Conservation (phyloP, 1,140 invertebrate genomes). For the Drosophila insularis region DNA sequence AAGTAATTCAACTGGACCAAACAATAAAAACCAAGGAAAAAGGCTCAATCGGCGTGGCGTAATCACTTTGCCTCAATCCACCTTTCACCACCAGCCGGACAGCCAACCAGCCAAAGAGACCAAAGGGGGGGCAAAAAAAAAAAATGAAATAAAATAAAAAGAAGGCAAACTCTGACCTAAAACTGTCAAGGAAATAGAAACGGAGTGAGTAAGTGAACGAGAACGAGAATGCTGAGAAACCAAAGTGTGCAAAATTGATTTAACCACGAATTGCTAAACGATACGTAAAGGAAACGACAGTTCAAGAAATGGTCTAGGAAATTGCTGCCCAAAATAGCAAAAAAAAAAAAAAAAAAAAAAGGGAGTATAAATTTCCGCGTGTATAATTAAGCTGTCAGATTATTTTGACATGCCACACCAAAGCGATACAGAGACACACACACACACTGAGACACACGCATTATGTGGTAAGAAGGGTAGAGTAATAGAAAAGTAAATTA, state of each 20-base stretch:
- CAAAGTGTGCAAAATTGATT: constrained; percentile 75
- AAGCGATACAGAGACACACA: constrained; percentile 30
- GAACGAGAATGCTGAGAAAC: constrained; percentile 2
- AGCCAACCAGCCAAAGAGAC: constrained; percentile 25
- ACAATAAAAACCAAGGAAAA: constrained; percentile 54
- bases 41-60: constrained; percentile 36
- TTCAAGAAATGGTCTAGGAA: constrained; percentile 50
- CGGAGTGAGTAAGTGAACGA: constrained; percentile 15
- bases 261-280: constrained; percentile 77
- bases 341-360: too few relatives aligned
- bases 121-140: neutral
- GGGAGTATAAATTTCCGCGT: constrained; percentile 67
- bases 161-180: constrained; percentile 54
- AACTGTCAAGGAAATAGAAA: constrained; percentile 57
- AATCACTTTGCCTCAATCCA: constrained; percentile 48
- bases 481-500: constrained; percentile 56
- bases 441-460: constrained; percentile 3
- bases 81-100: constrained; percentile 22
- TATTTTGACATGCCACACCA: constrained; percentile 78
- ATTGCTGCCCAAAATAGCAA: constrained; percentile 16
- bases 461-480: constrained; percentile 45
- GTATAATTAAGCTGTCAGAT: constrained; percentile 82
- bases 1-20: constrained; percentile 45
- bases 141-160: constrained; percentile 13
- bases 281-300: constrained; percentile 53